These are phyloP conservation scores for Goniozus legneri DNA, from an alignment of 1,140 invertebrate genomes.

Conservation along the genomic window DNA sequence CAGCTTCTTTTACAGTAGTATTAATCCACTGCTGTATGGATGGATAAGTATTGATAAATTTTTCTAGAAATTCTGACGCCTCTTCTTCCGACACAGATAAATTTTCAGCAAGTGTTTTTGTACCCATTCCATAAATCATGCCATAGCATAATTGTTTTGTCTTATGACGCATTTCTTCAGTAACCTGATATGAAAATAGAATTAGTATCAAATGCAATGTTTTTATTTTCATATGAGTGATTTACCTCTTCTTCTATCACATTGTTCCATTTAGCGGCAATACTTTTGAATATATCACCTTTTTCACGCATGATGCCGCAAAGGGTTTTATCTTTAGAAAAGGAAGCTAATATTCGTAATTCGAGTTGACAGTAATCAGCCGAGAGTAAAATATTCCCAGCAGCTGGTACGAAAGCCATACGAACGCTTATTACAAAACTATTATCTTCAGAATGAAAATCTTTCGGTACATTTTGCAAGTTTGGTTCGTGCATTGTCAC, in stretches of 20 bases:
- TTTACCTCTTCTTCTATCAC: constrained; percentile 62
- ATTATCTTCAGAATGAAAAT: constrained; percentile 63
- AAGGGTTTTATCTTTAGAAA: constrained; percentile 76
- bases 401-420: constrained; percentile 64
- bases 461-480: constrained; percentile 86
- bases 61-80: constrained; percentile 74
- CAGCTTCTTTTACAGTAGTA: constrained; percentile 66
- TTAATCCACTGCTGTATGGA: constrained; percentile 67
- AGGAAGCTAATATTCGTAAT: constrained; percentile 87
- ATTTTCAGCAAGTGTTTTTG: constrained; percentile 76
- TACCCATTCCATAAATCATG: constrained; percentile 97
- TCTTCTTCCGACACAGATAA: constrained; percentile 78
- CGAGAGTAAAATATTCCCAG: constrained; percentile 69
- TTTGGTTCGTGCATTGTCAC: constrained; percentile 91
- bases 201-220: too few species aligned
- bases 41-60: constrained; percentile 82
- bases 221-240: constrained; percentile 4
- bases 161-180: constrained; percentile 72
- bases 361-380: constrained; percentile 97
- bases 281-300: constrained; percentile 82
- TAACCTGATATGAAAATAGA: constrained; percentile 60
- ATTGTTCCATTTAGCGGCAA: constrained; percentile 81
- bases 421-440: constrained; percentile 61
- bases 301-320: constrained; percentile 67
- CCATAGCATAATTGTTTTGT: constrained; percentile 96